phyloP scores from a whole-genome alignment of 2,113 vertebrate genomes.

The Seriola rivoliana region DNA sequence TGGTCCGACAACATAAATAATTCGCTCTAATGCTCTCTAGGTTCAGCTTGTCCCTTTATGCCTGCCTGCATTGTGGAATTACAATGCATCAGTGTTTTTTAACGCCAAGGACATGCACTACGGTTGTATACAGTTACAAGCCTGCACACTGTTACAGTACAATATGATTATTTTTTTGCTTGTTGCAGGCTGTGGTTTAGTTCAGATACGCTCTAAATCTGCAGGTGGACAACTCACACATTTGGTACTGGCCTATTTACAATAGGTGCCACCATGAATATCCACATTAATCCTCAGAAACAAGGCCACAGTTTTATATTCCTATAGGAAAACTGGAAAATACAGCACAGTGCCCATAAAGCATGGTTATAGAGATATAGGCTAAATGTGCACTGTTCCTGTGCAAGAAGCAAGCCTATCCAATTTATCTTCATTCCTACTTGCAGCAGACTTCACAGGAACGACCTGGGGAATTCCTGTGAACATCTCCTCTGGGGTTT shows the following conservation, averaged over 20 bases:
- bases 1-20: constrained; percentile 48
- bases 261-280: neutral
- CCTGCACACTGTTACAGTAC: neutral
- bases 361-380: neutral
- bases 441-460: constrained; percentile 42
- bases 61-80: neutral
- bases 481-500: constrained; percentile 40
- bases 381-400: neutral
- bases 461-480: constrained; percentile 44
- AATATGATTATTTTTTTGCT: neutral
- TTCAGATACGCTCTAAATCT: constrained; percentile 1
- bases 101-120: neutral
- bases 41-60: neutral
- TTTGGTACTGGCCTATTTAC: neutral
- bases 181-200: constrained; percentile 3
- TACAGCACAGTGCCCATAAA: neutral
- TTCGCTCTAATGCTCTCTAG: constrained; percentile 27
- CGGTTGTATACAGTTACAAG: neutral
- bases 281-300: constrained; percentile 33
- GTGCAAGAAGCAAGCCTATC: neutral
- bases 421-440: constrained; percentile 56
- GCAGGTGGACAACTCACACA: constrained; percentile 4
- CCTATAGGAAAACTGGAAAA: neutral
- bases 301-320: constrained; percentile 31
- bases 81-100: neutral